Evolutionary conservation across 2,113 vertebrate genomes (phyloP), one percentile per base, ranked within the genome.

Genomic region (Morone chrysops): DNA sequence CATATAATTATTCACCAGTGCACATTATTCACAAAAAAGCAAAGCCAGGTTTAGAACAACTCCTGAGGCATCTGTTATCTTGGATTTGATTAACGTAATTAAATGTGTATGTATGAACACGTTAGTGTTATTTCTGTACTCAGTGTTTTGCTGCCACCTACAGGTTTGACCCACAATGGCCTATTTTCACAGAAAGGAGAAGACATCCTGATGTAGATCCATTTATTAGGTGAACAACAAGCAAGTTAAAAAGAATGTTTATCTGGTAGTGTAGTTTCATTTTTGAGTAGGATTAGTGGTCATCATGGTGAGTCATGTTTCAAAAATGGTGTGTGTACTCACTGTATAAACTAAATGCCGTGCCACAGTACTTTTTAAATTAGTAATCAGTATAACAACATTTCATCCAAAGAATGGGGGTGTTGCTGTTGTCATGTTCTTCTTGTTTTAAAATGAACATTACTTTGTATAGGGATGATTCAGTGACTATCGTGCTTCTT

Each of bases 231-330:
- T 57, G 48, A 50, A 75, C 51, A 68, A 53, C 40, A 78, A 61
- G 57, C 48, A 63, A 25, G 25, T 25, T 25, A 67, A 76, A 72
- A 67, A 17, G 8, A 18, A 20, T 80, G 43, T 48, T 66, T 47
- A 80, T 79, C 70, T 76, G 69, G 50, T 56, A 74, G 43, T 16
- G 72, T 38, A 20, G 25, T 63, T 75, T 59, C 38, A 78, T 67
- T 70, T 72, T 74, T 0, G 18, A 38, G 51, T 59, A 20, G 38
- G 53, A 78, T 56, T 70, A 70, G 56, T 5, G 25, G 18, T 70
- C 83, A 70, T 78, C 51, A 40, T 25, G 20, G 51, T 85, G 86
- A 89, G 70, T 90, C 78, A 89, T 36, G 67, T 36, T 74, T 67
- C 18, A 78, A 81, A 77, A 73, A 90, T 62, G 22, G 45, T 50